Conservation (phyloP, 1,140 invertebrate species). For the Samia ricini region DNA sequence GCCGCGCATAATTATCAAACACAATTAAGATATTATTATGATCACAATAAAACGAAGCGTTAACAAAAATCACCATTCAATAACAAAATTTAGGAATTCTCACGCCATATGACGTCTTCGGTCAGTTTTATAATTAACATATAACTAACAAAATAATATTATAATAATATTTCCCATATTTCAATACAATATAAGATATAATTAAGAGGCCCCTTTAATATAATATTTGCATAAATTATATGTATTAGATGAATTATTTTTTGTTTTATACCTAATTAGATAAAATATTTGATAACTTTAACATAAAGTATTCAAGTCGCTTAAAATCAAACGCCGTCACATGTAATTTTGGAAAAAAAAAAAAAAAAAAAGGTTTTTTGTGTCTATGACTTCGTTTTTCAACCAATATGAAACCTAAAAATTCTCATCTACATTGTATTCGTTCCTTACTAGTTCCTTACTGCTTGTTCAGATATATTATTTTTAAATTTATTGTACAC, state of each 20-base stretch:
- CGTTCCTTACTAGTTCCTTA: no score
- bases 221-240: background rate
- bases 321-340: no score
- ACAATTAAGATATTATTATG: background rate
- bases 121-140: background rate
- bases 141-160: background rate
- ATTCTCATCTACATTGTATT: no score
- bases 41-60: background rate
- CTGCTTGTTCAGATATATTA: no score
- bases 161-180: constrained; percentile 7
- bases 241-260: background rate
- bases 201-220: background rate
- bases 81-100: background rate
- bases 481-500: no score
- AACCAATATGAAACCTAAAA: no score
- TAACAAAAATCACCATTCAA: constrained; percentile 8
- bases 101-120: constrained; percentile 1
- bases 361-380: no score
- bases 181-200: constrained; percentile 3
- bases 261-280: background rate
- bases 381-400: no score
- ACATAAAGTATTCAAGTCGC: no score
- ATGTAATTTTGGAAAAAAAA: no score
- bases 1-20: background rate
- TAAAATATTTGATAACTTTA: no score